A percentile compares a stretch with the other conserved stretches of the same genome.
Evolutionary conservation across 2,888 invertebrate species (phyloP).

Genomic region (Sipha maydis): DNA sequence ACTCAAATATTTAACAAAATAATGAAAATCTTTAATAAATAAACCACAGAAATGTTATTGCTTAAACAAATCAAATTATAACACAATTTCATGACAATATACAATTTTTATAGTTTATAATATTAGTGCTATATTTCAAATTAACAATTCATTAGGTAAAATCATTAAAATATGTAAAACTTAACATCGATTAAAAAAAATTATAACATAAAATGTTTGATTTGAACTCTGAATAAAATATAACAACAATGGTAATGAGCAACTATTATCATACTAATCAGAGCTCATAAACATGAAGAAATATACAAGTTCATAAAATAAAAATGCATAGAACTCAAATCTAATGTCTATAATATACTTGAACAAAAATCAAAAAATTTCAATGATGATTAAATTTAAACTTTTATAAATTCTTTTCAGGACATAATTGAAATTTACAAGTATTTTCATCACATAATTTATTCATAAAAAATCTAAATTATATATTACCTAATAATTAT

Average conservation of each 20-base stretch:
- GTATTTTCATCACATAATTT: neutral
- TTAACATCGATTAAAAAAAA: neutral
- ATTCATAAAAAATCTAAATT: neutral
- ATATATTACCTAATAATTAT: neutral
- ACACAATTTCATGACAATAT: neutral
- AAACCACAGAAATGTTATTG: neutral
- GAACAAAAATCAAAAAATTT: neutral
- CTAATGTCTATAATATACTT: neutral
- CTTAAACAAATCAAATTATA: neutral
- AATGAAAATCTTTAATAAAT: slow-evolving; percentile 1
- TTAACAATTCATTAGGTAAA: neutral
- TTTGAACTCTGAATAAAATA: neutral
- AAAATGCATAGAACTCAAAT: neutral
- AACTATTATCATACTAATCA: slow-evolving; percentile 7
- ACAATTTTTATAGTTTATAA: neutral
- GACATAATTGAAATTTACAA: neutral
- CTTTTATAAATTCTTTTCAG: neutral
- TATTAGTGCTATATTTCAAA: neutral
- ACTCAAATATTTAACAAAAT: slow-evolving; percentile 24
- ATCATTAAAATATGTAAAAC: slow-evolving; percentile 4
- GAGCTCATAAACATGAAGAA: no score
- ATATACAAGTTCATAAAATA: neutral
- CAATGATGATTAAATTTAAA: neutral
- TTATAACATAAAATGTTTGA: neutral
- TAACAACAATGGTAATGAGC: neutral